Evolutionary conservation across 35 echinoderm and acorn worm genomes (phyloP).

Genomic region (Ophiothrix spiculata): DNA sequence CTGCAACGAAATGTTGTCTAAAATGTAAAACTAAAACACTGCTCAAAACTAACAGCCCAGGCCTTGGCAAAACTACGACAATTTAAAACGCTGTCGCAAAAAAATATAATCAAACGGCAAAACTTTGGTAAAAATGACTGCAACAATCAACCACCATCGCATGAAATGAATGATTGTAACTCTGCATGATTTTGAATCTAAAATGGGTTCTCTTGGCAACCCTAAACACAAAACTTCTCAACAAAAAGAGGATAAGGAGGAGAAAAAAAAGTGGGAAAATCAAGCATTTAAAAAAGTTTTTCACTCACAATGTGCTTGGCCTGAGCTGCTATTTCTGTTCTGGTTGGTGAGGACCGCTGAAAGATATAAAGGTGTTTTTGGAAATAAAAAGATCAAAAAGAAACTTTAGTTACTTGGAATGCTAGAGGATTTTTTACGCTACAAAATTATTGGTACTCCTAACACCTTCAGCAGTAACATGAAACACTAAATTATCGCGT

Average conservation of each 20-base stretch:
- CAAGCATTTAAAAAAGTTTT: background rate
- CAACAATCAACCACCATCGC: background rate
- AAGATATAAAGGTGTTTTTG: slow-evolving; percentile 4
- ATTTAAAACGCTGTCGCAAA: background rate
- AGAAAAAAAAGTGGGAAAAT: slow-evolving; percentile 8
- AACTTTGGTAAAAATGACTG: background rate
- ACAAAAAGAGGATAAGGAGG: background rate
- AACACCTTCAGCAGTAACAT: background rate
- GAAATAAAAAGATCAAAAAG: slow-evolving; percentile 11
- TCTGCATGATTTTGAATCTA: background rate
- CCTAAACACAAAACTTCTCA: background rate
- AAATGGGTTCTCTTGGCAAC: background rate
- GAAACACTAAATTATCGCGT: no score
- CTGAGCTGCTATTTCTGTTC: slow-evolving; percentile 10
- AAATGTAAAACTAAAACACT: background rate
- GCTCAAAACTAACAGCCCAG: slow-evolving; percentile 5
- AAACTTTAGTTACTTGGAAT: background rate
- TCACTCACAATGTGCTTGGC: slow-evolving; percentile 7
- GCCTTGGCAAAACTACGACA: background rate
- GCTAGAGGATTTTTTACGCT: background rate
- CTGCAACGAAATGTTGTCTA: background rate
- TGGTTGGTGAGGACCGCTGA: slow-evolving; percentile 5
- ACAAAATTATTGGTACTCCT: background rate
- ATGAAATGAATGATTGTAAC: background rate
- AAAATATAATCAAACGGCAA: background rate